These are phyloP conservation scores for Alethe castanea DNA, from an alignment of 2,113 vertebrate genomes.

Conservation along the genomic window DNA sequence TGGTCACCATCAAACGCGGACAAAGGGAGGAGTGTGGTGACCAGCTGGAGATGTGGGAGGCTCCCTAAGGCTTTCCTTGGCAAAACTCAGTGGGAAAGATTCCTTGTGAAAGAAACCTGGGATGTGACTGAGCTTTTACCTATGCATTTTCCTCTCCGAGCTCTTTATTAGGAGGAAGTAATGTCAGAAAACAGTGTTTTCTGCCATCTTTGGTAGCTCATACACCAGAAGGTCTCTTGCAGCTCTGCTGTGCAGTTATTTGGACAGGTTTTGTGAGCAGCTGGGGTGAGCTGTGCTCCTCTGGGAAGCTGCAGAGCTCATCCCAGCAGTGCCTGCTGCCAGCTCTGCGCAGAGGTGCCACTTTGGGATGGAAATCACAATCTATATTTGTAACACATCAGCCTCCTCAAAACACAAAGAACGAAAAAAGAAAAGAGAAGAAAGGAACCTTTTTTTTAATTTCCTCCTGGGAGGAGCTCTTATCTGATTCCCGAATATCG, in stretches of 20 bases:
- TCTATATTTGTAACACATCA: slow-evolving; percentile 17
- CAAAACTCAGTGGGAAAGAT: background rate
- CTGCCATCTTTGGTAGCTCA: background rate
- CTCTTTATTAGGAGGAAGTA: background rate
- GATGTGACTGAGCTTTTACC: background rate
- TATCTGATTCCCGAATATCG: slow-evolving; percentile 36
- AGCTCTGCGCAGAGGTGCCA: background rate
- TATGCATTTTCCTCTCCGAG: background rate
- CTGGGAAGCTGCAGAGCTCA: background rate
- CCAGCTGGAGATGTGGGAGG: background rate
- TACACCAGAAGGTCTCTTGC: background rate
- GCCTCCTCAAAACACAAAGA: background rate
- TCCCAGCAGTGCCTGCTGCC: background rate
- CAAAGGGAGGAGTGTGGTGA: background rate
- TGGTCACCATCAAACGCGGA: background rate
- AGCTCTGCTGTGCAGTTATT: background rate
- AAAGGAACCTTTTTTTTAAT: slow-evolving; percentile 20
- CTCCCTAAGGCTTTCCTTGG: background rate
- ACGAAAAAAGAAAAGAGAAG: background rate
- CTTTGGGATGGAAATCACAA: slow-evolving; percentile 30
- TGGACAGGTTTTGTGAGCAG: background rate
- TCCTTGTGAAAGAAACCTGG: background rate
- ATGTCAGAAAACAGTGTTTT: background rate
- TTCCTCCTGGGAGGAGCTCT: slow-evolving; percentile 58
- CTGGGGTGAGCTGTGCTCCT: background rate